These are phyloP conservation scores for Dendropsophus ebraccatus DNA, from an alignment of 2,113 vertebrate species.

Conservation along the genomic window DNA sequence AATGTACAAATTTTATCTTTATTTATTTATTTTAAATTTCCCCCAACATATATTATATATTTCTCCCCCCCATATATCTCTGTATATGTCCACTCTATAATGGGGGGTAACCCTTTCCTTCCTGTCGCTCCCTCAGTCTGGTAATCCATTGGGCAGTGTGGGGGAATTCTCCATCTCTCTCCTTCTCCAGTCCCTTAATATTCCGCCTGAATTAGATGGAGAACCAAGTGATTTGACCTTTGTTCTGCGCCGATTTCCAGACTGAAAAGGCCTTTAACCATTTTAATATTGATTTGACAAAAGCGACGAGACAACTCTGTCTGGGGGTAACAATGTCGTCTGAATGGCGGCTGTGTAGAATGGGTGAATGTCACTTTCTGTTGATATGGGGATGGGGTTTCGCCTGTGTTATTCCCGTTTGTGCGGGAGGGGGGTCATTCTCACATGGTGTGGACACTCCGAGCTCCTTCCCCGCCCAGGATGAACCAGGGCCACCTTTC, in stretches of 20 bases:
- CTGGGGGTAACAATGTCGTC: constrained; percentile 28
- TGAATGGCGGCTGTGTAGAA: constrained; percentile 39
- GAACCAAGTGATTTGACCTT: constrained; percentile 44
- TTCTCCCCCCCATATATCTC: no score
- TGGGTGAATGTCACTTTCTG: constrained; percentile 34
- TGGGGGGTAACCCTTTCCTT: no score
- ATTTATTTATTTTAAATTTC: no score
- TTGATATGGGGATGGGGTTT: constrained; percentile 40
- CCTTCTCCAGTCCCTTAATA: constrained; percentile 26
- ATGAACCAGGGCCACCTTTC: constrained; percentile 69
- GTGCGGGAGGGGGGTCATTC: constrained; percentile 65
- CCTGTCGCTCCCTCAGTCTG: background rate
- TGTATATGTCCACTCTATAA: no score
- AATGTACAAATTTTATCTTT: no score
- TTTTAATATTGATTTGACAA: constrained; percentile 49
- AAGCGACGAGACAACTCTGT: constrained; percentile 38
- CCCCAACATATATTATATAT: no score
- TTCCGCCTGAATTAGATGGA: constrained; percentile 21
- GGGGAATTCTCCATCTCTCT: background rate
- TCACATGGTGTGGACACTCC: constrained; percentile 69
- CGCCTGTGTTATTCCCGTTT: constrained; percentile 55
- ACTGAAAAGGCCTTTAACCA: constrained; percentile 41
- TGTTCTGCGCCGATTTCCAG: constrained; percentile 22
- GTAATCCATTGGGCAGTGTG: constrained; percentile 26
- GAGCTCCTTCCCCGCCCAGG: constrained; percentile 63